These are phyloP conservation scores for Polydrusus tereticollis DNA, from an alignment of 2,888 invertebrate species.

Conservation along the genomic window DNA sequence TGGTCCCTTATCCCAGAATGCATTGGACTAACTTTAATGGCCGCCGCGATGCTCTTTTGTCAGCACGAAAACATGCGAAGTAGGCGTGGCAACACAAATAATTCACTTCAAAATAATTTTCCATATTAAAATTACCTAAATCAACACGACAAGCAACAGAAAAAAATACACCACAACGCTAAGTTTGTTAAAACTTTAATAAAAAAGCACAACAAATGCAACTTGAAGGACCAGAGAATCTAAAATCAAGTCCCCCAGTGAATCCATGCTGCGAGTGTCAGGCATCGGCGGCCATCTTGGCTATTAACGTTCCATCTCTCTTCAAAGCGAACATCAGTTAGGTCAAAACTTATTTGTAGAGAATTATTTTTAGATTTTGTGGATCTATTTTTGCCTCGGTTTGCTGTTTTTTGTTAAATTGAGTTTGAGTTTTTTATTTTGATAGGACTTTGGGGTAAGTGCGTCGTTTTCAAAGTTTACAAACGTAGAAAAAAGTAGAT, in stretches of 20 bases:
- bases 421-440: conserved; percentile 36
- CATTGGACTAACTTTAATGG: conserved; percentile 60
- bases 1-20: conserved; percentile 57
- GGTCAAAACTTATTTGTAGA: conserved; percentile 34
- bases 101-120: conserved; percentile 24
- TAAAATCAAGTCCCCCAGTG: conserved; percentile 49
- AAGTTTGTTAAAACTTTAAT: neutral
- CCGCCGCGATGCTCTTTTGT: conserved; percentile 62
- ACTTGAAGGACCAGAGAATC: conserved; percentile 11
- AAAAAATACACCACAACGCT: conserved; percentile 2
- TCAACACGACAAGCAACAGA: neutral
- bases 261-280: conserved; percentile 46
- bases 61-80: conserved; percentile 59
- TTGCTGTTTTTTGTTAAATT: conserved; percentile 41
- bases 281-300: conserved; percentile 62
- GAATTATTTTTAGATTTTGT: conserved; percentile 47
- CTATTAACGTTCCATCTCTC: conserved; percentile 57
- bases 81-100: conserved; percentile 61
- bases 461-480: conserved; percentile 23
- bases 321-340: conserved; percentile 37
- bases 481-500: conserved; percentile 33
- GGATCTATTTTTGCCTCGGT: conserved; percentile 42
- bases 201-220: conserved; percentile 21
- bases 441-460: conserved; percentile 37
- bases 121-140: neutral